These are phyloP conservation scores for Pollimyrus isidori DNA, from an alignment of 2,113 vertebrate species.

Conservation along the genomic window DNA sequence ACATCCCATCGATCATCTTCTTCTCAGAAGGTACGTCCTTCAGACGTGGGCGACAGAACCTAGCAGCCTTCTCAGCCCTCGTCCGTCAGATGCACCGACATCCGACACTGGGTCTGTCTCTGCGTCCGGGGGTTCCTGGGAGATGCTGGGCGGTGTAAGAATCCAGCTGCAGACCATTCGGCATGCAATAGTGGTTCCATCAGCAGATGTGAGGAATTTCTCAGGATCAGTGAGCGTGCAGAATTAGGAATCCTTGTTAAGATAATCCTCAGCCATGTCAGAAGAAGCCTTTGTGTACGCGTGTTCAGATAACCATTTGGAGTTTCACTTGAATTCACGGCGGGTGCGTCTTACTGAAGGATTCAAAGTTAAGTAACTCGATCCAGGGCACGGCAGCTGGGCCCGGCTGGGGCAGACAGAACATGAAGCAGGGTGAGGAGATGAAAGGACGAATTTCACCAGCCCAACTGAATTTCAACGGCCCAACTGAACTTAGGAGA, in stretches of 20 bases:
- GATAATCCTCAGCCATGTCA: slow-evolving; percentile 20
- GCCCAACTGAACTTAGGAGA: background rate
- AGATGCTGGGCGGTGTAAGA: background rate
- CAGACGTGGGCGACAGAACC: background rate
- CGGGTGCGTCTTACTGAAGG: background rate
- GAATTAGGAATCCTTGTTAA: slow-evolving; percentile 33
- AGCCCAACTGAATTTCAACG: background rate
- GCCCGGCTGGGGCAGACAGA: background rate
- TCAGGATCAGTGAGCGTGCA: slow-evolving; percentile 19
- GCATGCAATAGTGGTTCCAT: slow-evolving; percentile 18
- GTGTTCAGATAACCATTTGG: background rate
- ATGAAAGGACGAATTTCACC: background rate
- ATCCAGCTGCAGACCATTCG: background rate
- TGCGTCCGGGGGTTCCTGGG: background rate
- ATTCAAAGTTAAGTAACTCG: background rate
- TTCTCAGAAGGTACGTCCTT: background rate
- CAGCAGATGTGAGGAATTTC: slow-evolving; percentile 22
- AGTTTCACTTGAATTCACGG: background rate
- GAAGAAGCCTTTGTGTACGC: slow-evolving; percentile 2
- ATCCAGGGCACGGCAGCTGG: background rate
- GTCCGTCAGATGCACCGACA: background rate
- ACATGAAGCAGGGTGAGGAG: background rate
- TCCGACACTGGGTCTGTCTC: background rate
- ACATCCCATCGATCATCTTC: background rate
- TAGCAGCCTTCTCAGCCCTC: background rate